Base-by-base conservation (phyloP, 2,888 invertebrate species). In the Tiphia femorata region DNA sequence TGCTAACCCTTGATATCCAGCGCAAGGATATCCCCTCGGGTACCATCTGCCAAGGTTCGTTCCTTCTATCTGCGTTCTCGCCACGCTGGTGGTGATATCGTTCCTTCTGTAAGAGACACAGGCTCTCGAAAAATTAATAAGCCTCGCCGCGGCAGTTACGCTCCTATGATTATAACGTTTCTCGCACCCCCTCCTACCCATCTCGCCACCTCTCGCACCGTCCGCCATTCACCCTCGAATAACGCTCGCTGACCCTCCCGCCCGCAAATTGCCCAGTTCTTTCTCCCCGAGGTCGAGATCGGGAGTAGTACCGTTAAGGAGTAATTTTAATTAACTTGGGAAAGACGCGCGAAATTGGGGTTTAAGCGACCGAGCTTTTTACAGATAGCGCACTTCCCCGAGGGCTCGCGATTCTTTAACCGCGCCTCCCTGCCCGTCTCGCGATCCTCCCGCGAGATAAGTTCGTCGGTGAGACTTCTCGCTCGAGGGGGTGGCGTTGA, bases 1-100 rank as follows among this genome's bases (percentile, higher is more conserved):
- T 73, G 71, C 66, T 71, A 78, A 76, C 79, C 80, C 80, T 75
- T 79, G 77, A 78, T 80, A 79, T 79, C 77, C 69, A 67, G 72
- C 70, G 69, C 74, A 73, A 79, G 75, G 78, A 76, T 80, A 80
- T 80, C 79, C 81, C 78, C 81, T 72, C 68, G 80, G 81, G 81
- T 81, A 75, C 81, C 81, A 81, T 81, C 81, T 81, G 81, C 81
- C 79, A 74, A 79, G 76, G 68, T 73, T 72, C 68, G 62, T 57
- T 72, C 63, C 70, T 70, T 71, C 67, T 69, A 64, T 67, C 64
- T 63, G 54, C 47, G 52, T 33, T 29, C 21, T n/a, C n/a, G 37
- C 42, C 30, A 58, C 60, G 60, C 61, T n/a, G n/a, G n/a, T 61
- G 30, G 14, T 41, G 38, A 30, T 47, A 49, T 50, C 49, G 57